phyloP scores from a whole-genome alignment of 2,888 invertebrate genomes.

The Hoplodrina ambigua region DNA sequence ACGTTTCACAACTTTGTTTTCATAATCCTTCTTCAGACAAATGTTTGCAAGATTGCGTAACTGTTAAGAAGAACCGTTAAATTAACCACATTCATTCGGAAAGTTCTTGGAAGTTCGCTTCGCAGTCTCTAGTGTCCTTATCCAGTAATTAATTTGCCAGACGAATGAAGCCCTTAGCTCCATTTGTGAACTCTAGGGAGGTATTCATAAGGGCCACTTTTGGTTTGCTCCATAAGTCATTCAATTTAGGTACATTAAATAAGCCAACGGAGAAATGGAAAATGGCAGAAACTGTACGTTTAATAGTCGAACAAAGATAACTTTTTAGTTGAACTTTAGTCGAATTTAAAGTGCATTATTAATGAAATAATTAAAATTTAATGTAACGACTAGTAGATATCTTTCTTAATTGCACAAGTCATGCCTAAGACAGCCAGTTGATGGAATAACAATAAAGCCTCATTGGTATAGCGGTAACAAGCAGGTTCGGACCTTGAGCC shows the following conservation, averaged over 20 bases:
- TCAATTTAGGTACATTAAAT: slow-evolving; percentile 39
- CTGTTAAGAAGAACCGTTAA: slow-evolving; percentile 79
- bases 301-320: slow-evolving; percentile 35
- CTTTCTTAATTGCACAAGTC: slow-evolving; percentile 14
- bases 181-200: slow-evolving; percentile 39
- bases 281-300: slow-evolving; percentile 42
- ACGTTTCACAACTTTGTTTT: slow-evolving; percentile 66
- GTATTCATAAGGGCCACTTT: slow-evolving; percentile 34
- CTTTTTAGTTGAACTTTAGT: slow-evolving; percentile 32
- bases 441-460: slow-evolving; percentile 32
- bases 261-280: slow-evolving; percentile 43
- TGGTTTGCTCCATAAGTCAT: slow-evolving; percentile 12
- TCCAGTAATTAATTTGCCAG: slow-evolving; percentile 72
- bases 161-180: slow-evolving; percentile 41
- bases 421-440: slow-evolving; percentile 25
- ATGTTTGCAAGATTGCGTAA: slow-evolving; percentile 76
- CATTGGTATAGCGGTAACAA: slow-evolving; percentile 24
- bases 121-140: slow-evolving; percentile 73
- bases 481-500: slow-evolving; percentile 1
- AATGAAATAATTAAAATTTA: slow-evolving; percentile 15
- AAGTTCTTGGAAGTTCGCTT: slow-evolving; percentile 80
- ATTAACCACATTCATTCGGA: slow-evolving; percentile 83
- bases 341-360: slow-evolving; percentile 31
- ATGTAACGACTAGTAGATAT: neutral
- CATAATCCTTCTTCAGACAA: slow-evolving; percentile 70